Base-by-base conservation (phyloP, 2,797 vertebrate species). In the Cottoperca gobio region DNA sequence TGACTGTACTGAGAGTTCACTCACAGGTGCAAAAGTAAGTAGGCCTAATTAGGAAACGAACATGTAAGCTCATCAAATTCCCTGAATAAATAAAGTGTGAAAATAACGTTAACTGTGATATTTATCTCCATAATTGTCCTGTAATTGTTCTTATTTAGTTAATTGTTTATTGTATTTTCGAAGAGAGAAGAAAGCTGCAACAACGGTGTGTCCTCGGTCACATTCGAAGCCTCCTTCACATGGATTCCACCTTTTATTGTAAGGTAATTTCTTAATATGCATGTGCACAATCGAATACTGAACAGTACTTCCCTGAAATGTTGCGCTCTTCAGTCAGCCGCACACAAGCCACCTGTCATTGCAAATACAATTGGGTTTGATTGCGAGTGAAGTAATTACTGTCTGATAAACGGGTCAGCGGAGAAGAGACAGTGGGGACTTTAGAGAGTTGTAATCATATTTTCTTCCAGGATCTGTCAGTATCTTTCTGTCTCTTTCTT, bases 381-480 rank as follows among this genome's bases (percentile, higher is more conserved):
- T 67, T 45, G 28, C 39, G 39, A 50, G 49, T 57, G 59, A 49
- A 62, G 53, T 46, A 61, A 78, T 63, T 10, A 53, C 45, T 39
- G 49, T 71, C 42, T 49, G 73, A 78, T 70, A 39, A 80, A 73
- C 5, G 11, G 59, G 39, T 57, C 48, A 57, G 52, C 14, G 3
- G 71, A 60, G 53, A 70, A 86, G 70, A 86, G 61, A 42, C 64
- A 2, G 50, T n/a, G n/a, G 31, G 31, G n/a, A 55, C 58, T 55
- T 39, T 52, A 60, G 79, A 62, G 50, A 65, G 33, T 63, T 58
- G 19, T 71, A 58, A 78, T 83, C 49, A 17, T 19, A 59, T 76
- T 73, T 58, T 35, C 42, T 80, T 42, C 37, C 55, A 54, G 42
- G 46, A 61, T 68, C 62, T 66, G 66, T 78, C 73, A 81, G 60